phyloP scores from a whole-genome alignment of 64 coral and sea anemone species.

The Hydrozoanthus tunicans region DNA sequence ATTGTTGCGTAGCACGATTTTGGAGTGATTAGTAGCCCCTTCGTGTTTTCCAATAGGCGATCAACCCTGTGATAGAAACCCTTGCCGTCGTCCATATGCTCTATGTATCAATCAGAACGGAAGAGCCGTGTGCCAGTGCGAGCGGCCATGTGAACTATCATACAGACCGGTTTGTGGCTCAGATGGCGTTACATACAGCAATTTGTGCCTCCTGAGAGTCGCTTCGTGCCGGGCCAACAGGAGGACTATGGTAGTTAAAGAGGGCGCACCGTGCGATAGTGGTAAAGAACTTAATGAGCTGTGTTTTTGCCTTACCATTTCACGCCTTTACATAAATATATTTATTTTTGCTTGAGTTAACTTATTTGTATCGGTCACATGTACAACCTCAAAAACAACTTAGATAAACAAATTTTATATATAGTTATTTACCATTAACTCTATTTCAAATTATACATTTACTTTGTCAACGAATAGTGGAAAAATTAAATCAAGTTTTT shows the following conservation, averaged over 20 bases:
- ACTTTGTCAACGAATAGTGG: no score
- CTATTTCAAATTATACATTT: no score
- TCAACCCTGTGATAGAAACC: not conserved
- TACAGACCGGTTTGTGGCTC: constrained; percentile 39
- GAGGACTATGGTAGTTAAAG: not conserved
- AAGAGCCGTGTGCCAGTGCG: constrained; percentile 23
- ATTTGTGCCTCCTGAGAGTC: constrained; percentile 43
- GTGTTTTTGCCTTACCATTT: no score
- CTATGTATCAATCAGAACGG: constrained; percentile 5
- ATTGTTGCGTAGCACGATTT: no score
- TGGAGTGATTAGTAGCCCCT: not conserved
- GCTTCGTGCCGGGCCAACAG: constrained; percentile 15
- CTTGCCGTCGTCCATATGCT: not conserved
- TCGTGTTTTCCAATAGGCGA: not conserved
- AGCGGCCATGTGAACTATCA: not conserved
- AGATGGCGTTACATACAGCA: constrained; percentile 12
- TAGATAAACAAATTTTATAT: no score
- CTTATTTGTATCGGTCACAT: no score
- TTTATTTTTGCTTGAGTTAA: no score
- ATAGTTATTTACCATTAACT: no score
- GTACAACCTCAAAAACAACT: no score
- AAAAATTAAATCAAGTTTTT: no score
- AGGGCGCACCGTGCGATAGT: not conserved
- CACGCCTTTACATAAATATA: no score
- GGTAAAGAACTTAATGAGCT: no score